These are phyloP conservation scores for Dendropsophus ebraccatus DNA, from an alignment of 2,113 vertebrate species.

Conservation along the genomic window DNA sequence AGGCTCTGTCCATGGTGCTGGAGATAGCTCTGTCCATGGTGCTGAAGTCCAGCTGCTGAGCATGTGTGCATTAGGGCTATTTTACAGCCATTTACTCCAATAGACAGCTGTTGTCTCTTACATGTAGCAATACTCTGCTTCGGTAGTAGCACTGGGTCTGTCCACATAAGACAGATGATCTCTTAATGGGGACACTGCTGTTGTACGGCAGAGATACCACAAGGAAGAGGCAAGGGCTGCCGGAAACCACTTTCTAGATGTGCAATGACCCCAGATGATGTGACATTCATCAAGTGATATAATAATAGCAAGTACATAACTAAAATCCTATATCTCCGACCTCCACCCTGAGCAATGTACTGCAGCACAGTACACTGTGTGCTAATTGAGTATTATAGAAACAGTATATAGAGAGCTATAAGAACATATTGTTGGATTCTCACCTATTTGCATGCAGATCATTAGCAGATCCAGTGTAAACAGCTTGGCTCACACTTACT, in stretches of 20 bases:
- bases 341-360: not conserved
- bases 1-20: no score
- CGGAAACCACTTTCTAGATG: not conserved
- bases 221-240: not conserved
- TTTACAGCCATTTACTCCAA: not conserved
- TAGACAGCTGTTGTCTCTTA: not conserved
- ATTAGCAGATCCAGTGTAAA: not conserved
- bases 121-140: not conserved
- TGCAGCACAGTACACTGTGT: no score
- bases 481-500: not conserved
- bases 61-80: not conserved
- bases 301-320: not conserved
- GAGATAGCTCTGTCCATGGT: constrained; percentile 13
- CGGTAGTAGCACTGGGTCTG: not conserved
- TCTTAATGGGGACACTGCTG: not conserved
- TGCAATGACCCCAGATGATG: not conserved
- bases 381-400: not conserved
- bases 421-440: not conserved
- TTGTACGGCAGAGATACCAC: not conserved
- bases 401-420: not conserved
- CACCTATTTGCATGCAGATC: not conserved
- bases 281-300: not conserved
- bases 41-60: constrained; percentile 21
- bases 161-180: not conserved
- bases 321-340: not conserved